phyloP scores from a whole-genome alignment of 2,888 invertebrate species.

The Drosophila diplacantha region DNA sequence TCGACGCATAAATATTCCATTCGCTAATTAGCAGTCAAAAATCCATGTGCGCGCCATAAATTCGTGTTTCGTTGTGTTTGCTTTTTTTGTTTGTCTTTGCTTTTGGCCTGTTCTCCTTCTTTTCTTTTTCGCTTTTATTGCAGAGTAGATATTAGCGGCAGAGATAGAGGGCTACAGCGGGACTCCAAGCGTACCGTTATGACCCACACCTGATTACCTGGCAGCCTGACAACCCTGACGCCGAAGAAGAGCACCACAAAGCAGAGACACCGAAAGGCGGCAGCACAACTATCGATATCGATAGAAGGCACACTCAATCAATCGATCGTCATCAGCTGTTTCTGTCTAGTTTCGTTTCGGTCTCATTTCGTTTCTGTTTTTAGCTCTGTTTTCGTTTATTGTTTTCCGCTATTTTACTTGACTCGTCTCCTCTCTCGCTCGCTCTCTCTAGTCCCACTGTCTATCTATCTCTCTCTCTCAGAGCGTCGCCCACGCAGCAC shows the following conservation, averaged over 20 bases:
- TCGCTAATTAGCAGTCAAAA: slow-evolving; percentile 5
- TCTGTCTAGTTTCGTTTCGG: slow-evolving; percentile 10
- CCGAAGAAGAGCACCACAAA: slow-evolving; percentile 3
- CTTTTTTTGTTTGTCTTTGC: background rate
- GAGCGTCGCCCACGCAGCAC: slow-evolving; percentile 30
- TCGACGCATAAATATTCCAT: slow-evolving; percentile 18
- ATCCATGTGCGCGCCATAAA: slow-evolving; percentile 2
- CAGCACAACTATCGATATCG: slow-evolving; percentile 17
- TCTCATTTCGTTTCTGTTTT: slow-evolving; percentile 12
- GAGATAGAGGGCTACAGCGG: background rate
- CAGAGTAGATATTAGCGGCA: slow-evolving; percentile 5
- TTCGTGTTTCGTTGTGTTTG: slow-evolving; percentile 1
- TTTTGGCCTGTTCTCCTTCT: slow-evolving; percentile 5
- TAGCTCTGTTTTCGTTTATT: slow-evolving; percentile 14
- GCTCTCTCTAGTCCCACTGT: background rate
- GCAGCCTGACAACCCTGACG: slow-evolving; percentile 7
- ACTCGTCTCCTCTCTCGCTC: background rate
- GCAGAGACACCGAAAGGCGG: background rate
- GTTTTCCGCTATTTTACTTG: slow-evolving; percentile 2
- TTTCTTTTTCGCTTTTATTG: slow-evolving; percentile 13
- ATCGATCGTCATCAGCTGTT: slow-evolving; percentile 19
- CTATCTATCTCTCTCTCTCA: background rate
- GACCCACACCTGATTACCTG: slow-evolving; percentile 2
- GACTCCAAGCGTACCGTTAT: background rate
- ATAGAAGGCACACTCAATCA: background rate